Evolutionary conservation across 2,888 invertebrate species (phyloP), one percentile per base, ranked within the genome.

Genomic region (Coenonympha arcania): DNA sequence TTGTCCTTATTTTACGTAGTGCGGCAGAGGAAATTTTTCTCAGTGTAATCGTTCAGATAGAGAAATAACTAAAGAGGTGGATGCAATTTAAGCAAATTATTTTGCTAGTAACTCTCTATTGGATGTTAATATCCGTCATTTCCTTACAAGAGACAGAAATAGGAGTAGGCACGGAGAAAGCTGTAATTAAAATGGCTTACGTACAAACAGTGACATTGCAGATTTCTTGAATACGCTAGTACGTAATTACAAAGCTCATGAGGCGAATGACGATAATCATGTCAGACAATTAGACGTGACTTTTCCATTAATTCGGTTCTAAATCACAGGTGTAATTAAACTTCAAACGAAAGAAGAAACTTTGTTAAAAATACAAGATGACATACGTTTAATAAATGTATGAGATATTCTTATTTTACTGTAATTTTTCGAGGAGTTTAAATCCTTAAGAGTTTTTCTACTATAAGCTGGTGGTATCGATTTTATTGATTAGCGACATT

Each of bases 181-280:
- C 69, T 66, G 68, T 77, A 79, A 82, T 81, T 83, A 80, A 77
- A 78, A 76, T 65, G 41, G 61, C 61, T 76, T 71, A 75, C 69
- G 71, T 66, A 68, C 64, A 65, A 68, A 70, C 75, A 73, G 73
- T 81, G 81, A 83, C 81, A 78, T 67, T 71, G 81, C 77, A 71
- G 39, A 78, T 79, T 75, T 75, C 55, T 70, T 70, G 64, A 70
- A 65, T 56, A 57, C 58, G 62, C 62, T 65, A 64, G 64, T 66
- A 63, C 69, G 68, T 78, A 81, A 79, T 82, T 79, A 80, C 74
- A 73, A 73, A 70, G 73, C 68, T 69, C 66, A 68, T 66, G 62
- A 69, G 61, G 64, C 63, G 67, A 71, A 76, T 71, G 74, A 79
- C 64, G 61, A 60, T 76, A 79, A 72, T 70, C 75, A 68, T 66